Conservation (phyloP, 2,113 vertebrate genomes). For the Ammodytes dubius region DNA sequence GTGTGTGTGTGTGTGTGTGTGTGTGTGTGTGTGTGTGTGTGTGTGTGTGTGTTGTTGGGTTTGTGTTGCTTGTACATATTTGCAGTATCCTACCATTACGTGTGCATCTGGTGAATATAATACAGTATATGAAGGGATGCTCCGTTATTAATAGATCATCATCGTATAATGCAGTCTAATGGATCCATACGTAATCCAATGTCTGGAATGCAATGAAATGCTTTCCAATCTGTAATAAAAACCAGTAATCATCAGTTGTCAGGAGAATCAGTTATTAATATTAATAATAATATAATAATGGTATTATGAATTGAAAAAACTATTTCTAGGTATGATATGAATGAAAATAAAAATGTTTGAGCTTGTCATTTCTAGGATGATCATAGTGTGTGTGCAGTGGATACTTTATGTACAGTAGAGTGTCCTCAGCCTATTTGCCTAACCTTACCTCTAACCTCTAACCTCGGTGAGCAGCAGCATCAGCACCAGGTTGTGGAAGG, state of each 20-base stretch:
- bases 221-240: too few relatives aligned
- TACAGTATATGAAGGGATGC: neutral
- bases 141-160: conserved; percentile 32
- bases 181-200: neutral
- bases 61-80: conserved; percentile 16
- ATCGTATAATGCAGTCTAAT: neutral
- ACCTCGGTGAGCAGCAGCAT: conserved; percentile 6
- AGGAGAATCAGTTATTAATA: too few relatives aligned
- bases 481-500: neutral
- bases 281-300: too few relatives aligned
- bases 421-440: conserved; percentile 6
- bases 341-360: neutral
- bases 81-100: conserved; percentile 17
- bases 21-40: neutral
- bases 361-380: neutral
- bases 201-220: neutral
- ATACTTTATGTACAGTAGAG: neutral
- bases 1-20: neutral
- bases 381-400: neutral
- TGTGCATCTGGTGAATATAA: conserved; percentile 25
- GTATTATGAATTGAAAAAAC: neutral
- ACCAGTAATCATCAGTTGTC: too few relatives aligned
- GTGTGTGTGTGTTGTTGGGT: neutral
- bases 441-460: too few relatives aligned
- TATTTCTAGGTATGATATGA: neutral